These are phyloP conservation scores for Agrochola litura DNA, from an alignment of 2,888 invertebrate species.

Conservation along the genomic window DNA sequence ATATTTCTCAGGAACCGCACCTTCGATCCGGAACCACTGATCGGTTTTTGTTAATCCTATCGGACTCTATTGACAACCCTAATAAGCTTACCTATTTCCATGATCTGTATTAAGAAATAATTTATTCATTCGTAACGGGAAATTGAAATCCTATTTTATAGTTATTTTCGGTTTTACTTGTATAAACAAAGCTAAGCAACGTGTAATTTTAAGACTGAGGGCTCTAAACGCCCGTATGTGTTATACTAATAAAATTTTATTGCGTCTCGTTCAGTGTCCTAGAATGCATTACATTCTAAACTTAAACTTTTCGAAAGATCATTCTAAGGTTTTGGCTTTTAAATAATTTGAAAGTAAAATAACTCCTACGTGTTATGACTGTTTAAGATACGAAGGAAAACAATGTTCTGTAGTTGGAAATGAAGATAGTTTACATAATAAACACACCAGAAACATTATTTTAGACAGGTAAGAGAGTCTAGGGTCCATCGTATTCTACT, in stretches of 20 bases:
- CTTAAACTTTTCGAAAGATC: constrained; percentile 6
- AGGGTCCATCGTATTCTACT: neutral
- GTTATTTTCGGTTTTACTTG: constrained; percentile 28
- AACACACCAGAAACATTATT: neutral
- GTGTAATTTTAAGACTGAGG: neutral
- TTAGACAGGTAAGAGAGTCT: neutral
- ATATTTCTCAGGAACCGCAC: constrained; percentile 54
- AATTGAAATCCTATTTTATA: constrained; percentile 46
- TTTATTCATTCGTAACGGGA: constrained; percentile 51
- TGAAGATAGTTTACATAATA: too few relatives aligned
- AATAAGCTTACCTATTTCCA: constrained; percentile 61
- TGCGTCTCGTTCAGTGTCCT: too few relatives aligned
- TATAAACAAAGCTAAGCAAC: constrained; percentile 23
- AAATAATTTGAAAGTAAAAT: neutral
- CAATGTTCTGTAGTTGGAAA: neutral
- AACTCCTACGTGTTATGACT: neutral
- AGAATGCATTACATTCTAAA: neutral
- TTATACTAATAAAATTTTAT: too few relatives aligned
- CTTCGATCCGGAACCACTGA: constrained; percentile 49
- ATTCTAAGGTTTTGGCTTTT: neutral
- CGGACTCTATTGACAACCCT: constrained; percentile 63
- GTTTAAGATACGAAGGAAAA: neutral
- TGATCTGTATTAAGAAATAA: constrained; percentile 61
- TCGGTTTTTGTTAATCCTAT: constrained; percentile 59
- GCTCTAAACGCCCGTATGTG: too few relatives aligned